A percentile compares a stretch with the other conserved stretches of the same genome.
Evolutionary conservation across 2,113 vertebrate species (phyloP).

Genomic region (Antechinus flavipes): DNA sequence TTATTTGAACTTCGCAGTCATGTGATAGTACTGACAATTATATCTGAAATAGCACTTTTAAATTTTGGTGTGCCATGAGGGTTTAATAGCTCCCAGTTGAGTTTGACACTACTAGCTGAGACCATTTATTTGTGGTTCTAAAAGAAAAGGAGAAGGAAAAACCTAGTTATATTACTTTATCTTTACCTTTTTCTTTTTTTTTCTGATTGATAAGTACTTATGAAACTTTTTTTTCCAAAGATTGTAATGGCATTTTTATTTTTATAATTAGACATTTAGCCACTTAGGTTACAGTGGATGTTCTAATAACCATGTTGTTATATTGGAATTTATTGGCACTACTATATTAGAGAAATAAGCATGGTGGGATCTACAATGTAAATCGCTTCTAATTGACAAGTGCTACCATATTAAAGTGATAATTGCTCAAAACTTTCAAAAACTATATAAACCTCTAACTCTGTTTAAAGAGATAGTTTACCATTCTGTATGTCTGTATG

Average conservation of each 20-base stretch:
- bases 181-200: slow-evolving; percentile 32
- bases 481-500: not conserved
- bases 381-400: not conserved
- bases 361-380: not conserved
- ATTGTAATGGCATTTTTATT: not conserved
- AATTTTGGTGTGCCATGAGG: not conserved
- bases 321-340: not conserved
- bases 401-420: not conserved
- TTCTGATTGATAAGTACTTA: not conserved
- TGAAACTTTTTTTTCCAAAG: not conserved
- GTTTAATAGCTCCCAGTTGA: too few species aligned
- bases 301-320: not conserved
- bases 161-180: not conserved
- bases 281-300: not conserved
- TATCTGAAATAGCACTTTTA: not conserved
- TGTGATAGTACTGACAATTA: not conserved
- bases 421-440: slow-evolving; percentile 12
- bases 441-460: not conserved
- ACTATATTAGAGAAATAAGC: not conserved
- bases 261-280: not conserved
- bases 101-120: too few species aligned
- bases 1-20: not conserved
- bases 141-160: not conserved
- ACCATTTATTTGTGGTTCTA: not conserved
- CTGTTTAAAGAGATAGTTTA: not conserved